Base-by-base conservation (phyloP, 2,113 vertebrate species). In the Salvelinus alpinus region DNA sequence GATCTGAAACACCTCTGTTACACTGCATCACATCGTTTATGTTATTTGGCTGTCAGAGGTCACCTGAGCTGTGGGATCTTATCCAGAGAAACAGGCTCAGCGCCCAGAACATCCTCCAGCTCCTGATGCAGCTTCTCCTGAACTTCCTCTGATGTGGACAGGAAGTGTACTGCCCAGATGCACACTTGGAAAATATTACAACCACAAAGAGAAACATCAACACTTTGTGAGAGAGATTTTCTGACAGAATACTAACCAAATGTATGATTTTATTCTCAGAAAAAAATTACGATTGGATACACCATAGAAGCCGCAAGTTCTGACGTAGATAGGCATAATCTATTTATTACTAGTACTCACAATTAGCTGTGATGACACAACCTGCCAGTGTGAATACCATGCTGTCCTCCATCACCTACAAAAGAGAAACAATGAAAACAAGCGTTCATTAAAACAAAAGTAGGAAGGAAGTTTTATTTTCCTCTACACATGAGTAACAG, bases 361-460 rank as follows among this genome's bases (percentile, higher is more conserved):
- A 90, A 87, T 98, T 98, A 78, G 98, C 98, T 4, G 97, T 95
- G 88, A 98, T 95, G 82, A 96, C 88, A 57, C 94, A 96, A 78
- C 96, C 96, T 16, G 96, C 95, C 87, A 98, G 84, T 74, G 95
- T 96, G 90, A 99, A 99, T 86, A 99, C 96, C 96, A 99, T 97
- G 47, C 95, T 94, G 85, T 99, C 97, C 91, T 99, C 98, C 88
- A 98, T 91, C 80, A 98, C 90, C 97, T 99, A 74, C 13, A 75
- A 34, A 18, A 83, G 83, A 73, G 68, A 64, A 48, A 2, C 18
- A 34, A 80, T 5, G 1, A 70, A 1, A 44, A 18, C 18, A 62
- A 62, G 6, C 3, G 8, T n/a, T 22, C 18, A 9, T 22, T 22
- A 62, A 62, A 62, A 54, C 51, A 14, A 51, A 51, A 51, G 14